These are phyloP conservation scores for Eilema sororculum DNA, from an alignment of 2,888 invertebrate genomes.

Conservation along the genomic window DNA sequence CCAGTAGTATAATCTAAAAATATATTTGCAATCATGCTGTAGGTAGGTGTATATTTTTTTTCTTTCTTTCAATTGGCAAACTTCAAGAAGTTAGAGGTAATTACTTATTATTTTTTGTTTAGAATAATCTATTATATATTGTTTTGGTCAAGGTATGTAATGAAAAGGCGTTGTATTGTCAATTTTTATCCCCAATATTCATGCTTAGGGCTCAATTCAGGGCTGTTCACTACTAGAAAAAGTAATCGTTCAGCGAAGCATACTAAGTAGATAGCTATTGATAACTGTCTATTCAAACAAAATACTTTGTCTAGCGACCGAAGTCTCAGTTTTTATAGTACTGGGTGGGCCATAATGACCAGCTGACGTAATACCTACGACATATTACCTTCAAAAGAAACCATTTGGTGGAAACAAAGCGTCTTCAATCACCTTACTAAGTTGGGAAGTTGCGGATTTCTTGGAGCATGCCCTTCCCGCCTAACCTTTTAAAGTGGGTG, in stretches of 20 bases:
- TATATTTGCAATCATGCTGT: too few species aligned
- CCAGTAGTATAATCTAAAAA: too few species aligned
- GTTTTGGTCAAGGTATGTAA: too few species aligned
- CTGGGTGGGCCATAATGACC: conserved; percentile 22
- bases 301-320: conserved; percentile 15
- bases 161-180: too few species aligned
- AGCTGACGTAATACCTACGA: conserved; percentile 18
- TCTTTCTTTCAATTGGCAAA: too few species aligned
- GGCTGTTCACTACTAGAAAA: background rate
- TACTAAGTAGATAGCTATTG: conserved; percentile 15
- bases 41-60: too few species aligned
- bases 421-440: conserved; percentile 9
- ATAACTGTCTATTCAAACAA: conserved; percentile 15
- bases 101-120: too few species aligned
- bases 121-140: too few species aligned
- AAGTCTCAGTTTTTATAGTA: conserved; percentile 22
- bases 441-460: conserved; percentile 24
- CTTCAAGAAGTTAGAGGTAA: too few species aligned
- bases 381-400: conserved; percentile 8
- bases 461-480: conserved; percentile 7
- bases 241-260: conserved; percentile 7
- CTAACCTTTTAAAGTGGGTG: conserved; percentile 30
- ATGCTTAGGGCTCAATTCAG: background rate
- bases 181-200: background rate
- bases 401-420: conserved; percentile 14